These are phyloP conservation scores for Struthio camelus DNA, from an alignment of 2,113 vertebrate species.

Conservation along the genomic window DNA sequence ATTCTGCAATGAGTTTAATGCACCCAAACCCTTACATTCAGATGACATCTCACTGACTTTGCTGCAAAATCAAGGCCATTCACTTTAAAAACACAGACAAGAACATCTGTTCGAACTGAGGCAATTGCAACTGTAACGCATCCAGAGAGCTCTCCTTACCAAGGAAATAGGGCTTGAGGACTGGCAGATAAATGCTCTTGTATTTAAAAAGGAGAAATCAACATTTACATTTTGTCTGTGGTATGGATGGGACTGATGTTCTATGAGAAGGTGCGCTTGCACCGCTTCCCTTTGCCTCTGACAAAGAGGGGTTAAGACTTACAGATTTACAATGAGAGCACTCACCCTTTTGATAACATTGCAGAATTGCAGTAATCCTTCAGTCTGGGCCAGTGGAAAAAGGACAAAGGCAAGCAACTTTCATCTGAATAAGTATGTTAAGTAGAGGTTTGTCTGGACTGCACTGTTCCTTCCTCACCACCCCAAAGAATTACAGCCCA, in stretches of 20 bases:
- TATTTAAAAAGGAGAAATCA: not conserved
- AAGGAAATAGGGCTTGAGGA: not conserved
- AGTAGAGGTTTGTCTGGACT: not conserved
- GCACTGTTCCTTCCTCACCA: not conserved
- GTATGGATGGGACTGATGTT: not conserved
- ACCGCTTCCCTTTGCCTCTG: not conserved
- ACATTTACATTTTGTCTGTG: not conserved
- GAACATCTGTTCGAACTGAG: not conserved
- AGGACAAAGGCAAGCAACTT: not conserved
- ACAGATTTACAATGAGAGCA: not conserved
- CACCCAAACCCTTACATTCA: not conserved
- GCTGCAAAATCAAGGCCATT: not conserved
- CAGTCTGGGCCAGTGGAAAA: not conserved
- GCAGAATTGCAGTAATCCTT: constrained; percentile 2
- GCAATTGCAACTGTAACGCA: not conserved
- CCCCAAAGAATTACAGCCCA: not conserved
- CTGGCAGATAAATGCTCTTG: not conserved
- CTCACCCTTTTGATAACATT: not conserved
- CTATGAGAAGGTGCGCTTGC: not conserved
- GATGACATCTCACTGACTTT: not conserved
- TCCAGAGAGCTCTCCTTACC: not conserved
- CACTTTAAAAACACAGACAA: not conserved
- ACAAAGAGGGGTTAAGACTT: constrained; percentile 1
- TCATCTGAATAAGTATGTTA: not conserved
- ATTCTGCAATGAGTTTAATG: not conserved